Evolutionary conservation across 2,888 invertebrate genomes (phyloP).

Genomic region (Seira musarum): DNA sequence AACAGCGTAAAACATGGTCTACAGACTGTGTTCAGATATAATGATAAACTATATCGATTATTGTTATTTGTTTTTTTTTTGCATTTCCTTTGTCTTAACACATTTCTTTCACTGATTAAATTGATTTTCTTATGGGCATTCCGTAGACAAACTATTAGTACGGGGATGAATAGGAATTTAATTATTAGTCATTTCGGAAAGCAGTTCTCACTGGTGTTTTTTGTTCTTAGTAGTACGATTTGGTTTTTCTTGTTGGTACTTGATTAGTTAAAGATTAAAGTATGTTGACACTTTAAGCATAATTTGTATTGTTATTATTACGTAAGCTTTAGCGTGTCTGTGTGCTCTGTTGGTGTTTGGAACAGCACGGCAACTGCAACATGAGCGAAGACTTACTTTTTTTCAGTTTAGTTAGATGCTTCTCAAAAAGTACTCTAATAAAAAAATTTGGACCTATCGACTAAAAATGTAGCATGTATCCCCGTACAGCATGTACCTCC

Average conservation of each 20-base stretch:
- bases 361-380: neutral
- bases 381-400: neutral
- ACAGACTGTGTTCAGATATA: neutral
- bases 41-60: constrained; percentile 1
- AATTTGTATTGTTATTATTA: neutral
- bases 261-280: neutral
- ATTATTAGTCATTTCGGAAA: neutral
- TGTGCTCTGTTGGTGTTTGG: neutral
- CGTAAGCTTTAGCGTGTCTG: neutral
- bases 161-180: neutral
- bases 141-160: too few relatives aligned
- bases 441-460: constrained; percentile 1
- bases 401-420: neutral
- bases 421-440: neutral
- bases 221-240: neutral
- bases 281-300: constrained; percentile 2
- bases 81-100: too few relatives aligned
- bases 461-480: neutral
- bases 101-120: constrained; percentile 1
- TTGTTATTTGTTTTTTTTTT: too few relatives aligned
- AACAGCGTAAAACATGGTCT: constrained; percentile 20
- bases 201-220: neutral
- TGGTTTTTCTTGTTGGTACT: neutral
- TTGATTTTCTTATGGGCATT: too few relatives aligned
- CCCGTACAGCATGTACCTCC: neutral